Base-by-base conservation (phyloP, 2,113 vertebrate species). In the Cynocephalus volans region DNA sequence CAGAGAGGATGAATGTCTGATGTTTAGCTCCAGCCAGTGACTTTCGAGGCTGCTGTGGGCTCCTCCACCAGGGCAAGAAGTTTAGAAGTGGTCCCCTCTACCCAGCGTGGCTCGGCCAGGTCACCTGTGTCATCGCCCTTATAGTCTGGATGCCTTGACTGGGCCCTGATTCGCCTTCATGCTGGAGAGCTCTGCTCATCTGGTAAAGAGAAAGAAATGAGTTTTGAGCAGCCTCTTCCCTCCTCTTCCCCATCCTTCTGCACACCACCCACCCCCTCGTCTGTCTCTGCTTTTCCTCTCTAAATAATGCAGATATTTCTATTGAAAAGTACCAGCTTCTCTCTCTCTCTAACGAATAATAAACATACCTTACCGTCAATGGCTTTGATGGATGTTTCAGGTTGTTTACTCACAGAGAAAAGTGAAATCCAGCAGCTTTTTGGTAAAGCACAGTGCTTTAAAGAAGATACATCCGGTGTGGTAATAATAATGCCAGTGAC, bases 61-160 rank as follows among this genome's bases (percentile, higher is more conserved):
- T 73, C 52, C 3, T 28, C 33, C 19, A 12, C 3, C 2, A 1
- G 26, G 70, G 31, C 15, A 5, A 26, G 21, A 33, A 24, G 33
- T 52, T 7, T 86, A 69, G 28, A 48, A 1, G 15, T 26, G 93
- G 86, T 77, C 90, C 96, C 95, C 48, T 90, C 64, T 26, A 50
- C 79, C 93, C 97, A 82, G 0, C 79, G 72, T 77, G 75, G 96
- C 77, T 94, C n/a, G 90, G 87, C 93, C 95, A 94, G 96, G 94
- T 96, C 93, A 90, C 8, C 33, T 48, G 6, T 86, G 69, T 96
- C 64, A 0, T 48, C 98, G 90, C 93, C 72, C 88, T 73, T 2
- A 93, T 72, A 65, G 17, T 76, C 36, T 64, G 67, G 87, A 36
- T 58, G 64, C 58, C 79, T 97, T 85, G 58, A 14, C 0, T 77